A percentile compares a stretch with the other conserved stretches of the same genome.
phyloP scores from a whole-genome alignment of 2,888 invertebrate genomes.

The Synanthedon andrenaeformis region DNA sequence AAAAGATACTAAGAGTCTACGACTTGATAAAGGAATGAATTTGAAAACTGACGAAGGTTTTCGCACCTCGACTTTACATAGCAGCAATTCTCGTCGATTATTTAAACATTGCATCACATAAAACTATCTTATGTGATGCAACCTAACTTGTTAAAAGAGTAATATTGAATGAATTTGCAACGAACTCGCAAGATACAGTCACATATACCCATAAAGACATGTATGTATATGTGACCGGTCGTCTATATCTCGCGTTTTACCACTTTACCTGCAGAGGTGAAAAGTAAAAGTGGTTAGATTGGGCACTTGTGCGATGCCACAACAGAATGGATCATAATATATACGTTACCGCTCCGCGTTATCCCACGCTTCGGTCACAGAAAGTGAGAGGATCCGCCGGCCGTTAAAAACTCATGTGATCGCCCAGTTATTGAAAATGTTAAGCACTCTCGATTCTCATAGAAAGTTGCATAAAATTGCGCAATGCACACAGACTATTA shows the following conservation, averaged over 20 bases:
- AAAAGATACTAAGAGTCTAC: no score
- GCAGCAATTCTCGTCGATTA: no score
- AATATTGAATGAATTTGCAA: no score
- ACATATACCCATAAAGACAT: no score
- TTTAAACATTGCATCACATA: no score
- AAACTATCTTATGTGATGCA: no score
- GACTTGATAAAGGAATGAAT: no score
- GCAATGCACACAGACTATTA: background rate
- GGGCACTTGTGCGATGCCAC: constrained; percentile 33
- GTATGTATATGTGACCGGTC: no score
- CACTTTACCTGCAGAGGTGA: constrained; percentile 23
- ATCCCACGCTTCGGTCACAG: constrained; percentile 25
- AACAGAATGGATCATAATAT: constrained; percentile 31
- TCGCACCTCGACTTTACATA: no score
- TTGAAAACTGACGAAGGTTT: no score
- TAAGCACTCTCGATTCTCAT: constrained; percentile 4
- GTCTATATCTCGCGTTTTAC: constrained; percentile 19
- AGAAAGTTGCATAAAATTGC: constrained; percentile 7
- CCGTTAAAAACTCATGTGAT: constrained; percentile 12
- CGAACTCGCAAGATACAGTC: no score
- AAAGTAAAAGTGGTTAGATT: constrained; percentile 64
- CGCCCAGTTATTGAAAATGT: constrained; percentile 7
- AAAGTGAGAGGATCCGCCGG: constrained; percentile 51
- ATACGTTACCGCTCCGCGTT: constrained; percentile 30
- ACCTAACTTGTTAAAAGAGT: no score